Conservation (phyloP, 2,797 vertebrate genomes). For the Amniataba percoides region DNA sequence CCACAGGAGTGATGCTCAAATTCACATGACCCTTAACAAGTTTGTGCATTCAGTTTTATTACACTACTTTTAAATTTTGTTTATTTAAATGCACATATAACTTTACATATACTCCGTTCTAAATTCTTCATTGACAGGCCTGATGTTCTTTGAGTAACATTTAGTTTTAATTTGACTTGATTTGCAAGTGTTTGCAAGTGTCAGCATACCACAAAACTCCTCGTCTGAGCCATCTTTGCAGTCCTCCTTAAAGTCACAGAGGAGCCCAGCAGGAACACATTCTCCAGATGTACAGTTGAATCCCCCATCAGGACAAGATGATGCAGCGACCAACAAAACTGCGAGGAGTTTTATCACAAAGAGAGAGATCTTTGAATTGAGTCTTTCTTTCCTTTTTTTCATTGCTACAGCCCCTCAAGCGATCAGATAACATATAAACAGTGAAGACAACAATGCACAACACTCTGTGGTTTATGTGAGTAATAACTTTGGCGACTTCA, state of each 20-base stretch:
- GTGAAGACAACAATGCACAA: background rate
- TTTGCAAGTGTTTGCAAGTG: background rate
- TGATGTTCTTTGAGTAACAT: background rate
- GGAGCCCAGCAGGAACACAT: slow-evolving; percentile 35
- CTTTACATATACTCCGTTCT: background rate
- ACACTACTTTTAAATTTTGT: background rate
- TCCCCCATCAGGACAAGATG: slow-evolving; percentile 51
- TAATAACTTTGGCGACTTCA: background rate
- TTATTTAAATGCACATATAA: background rate
- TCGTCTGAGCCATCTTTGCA: slow-evolving; percentile 70
- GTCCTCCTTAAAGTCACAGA: slow-evolving; percentile 70
- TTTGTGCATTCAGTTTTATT: background rate
- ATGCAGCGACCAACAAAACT: slow-evolving; percentile 53
- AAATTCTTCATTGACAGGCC: background rate
- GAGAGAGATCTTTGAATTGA: background rate
- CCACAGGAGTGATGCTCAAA: slow-evolving; percentile 84
- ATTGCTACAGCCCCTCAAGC: background rate
- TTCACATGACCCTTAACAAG: slow-evolving; percentile 81
- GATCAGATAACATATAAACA: background rate
- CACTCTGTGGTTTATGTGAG: background rate
- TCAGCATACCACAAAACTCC: slow-evolving; percentile 75
- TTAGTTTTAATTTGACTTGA: background rate
- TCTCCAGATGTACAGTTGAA: slow-evolving; percentile 64
- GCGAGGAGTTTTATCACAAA: slow-evolving; percentile 22
- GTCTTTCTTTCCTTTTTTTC: background rate